These are phyloP conservation scores for Daktulosphaira vitifoliae DNA, from an alignment of 1,140 invertebrate genomes.

Conservation along the genomic window DNA sequence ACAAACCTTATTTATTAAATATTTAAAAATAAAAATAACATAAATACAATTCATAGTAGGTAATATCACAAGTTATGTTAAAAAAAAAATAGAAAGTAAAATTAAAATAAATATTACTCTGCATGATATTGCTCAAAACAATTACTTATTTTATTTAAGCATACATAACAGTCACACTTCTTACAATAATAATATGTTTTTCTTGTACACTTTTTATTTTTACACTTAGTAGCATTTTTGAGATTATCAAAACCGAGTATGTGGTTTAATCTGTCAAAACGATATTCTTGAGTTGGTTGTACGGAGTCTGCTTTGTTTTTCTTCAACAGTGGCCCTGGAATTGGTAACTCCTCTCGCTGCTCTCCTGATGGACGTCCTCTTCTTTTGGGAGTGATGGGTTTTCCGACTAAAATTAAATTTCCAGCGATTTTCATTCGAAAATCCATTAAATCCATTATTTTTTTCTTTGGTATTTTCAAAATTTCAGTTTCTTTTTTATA, in stretches of 20 bases:
- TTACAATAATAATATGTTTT: conserved; percentile 4
- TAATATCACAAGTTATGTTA: background rate
- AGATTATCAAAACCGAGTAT: no score
- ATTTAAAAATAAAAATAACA: no score
- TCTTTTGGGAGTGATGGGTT: background rate
- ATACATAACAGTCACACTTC: background rate
- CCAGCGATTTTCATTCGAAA: background rate
- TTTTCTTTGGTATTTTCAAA: conserved; percentile 3
- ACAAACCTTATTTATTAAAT: no score
- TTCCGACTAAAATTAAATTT: no score
- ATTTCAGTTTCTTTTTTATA: conserved; percentile 30
- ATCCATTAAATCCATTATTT: conserved; percentile 18
- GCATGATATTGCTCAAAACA: conserved; percentile 3
- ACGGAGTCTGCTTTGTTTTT: background rate
- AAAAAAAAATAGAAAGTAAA: background rate
- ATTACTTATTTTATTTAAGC: conserved; percentile 3
- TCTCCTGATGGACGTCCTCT: no score
- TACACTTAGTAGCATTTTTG: no score
- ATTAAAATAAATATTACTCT: background rate
- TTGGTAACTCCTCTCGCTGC: no score
- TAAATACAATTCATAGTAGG: background rate
- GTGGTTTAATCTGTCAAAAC: conserved; percentile 1
- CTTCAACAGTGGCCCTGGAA: no score
- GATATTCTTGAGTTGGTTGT: background rate
- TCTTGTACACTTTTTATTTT: background rate